Evolutionary conservation across 2,113 vertebrate genomes (phyloP).

Genomic region (Xiphorhynchus elegans): DNA sequence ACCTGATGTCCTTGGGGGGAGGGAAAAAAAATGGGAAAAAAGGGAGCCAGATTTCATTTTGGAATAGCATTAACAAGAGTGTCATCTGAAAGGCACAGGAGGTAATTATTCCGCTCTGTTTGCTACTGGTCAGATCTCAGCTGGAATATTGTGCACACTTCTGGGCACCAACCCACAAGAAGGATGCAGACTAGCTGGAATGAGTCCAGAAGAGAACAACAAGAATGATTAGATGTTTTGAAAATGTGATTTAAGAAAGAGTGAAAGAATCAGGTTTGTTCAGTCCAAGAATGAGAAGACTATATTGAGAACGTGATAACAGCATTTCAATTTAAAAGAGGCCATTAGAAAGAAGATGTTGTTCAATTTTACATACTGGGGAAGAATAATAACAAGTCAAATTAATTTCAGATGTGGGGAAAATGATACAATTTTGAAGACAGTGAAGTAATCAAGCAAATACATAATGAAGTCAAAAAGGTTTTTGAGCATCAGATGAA

Average conservation of each 20-base stretch:
- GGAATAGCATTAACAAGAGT: not conserved
- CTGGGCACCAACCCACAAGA: conserved; percentile 37
- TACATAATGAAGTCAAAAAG: not conserved
- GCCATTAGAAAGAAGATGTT: conserved; percentile 6
- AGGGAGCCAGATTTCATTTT: not conserved
- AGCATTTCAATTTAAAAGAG: not conserved
- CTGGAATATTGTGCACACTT: conserved; percentile 41
- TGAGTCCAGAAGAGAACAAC: conserved; percentile 36
- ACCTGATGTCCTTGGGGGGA: not conserved
- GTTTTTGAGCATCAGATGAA: not conserved
- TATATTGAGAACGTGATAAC: conserved; percentile 38
- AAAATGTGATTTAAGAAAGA: conserved; percentile 48
- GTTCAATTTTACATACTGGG: not conserved
- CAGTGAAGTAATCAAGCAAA: conserved; percentile 17
- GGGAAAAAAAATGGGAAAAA: no score
- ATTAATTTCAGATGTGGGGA: not conserved
- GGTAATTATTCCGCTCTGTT: conserved; percentile 59
- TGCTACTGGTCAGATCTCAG: conserved; percentile 55
- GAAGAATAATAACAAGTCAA: conserved; percentile 37
- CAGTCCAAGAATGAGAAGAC: conserved; percentile 7
- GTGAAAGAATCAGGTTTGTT: not conserved
- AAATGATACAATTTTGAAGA: conserved; percentile 6
- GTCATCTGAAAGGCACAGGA: conserved; percentile 42
- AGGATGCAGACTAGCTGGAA: conserved; percentile 50
- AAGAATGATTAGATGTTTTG: conserved; percentile 39